Conservation (phyloP, 1,140 invertebrate species). For the Ptiloglossa arizonensis region DNA sequence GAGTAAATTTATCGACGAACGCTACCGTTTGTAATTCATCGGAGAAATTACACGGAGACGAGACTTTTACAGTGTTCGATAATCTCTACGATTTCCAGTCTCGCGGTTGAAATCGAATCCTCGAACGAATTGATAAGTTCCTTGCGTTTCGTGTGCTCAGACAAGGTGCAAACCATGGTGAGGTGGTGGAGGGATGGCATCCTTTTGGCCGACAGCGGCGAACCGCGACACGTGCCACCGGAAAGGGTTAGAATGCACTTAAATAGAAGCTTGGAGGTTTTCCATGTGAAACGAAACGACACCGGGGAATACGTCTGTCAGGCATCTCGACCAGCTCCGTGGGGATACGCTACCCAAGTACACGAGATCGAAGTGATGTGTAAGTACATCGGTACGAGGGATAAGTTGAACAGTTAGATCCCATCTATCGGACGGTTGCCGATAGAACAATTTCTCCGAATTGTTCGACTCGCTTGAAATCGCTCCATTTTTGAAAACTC, state of each 20-base stretch:
- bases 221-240: conserved; percentile 78
- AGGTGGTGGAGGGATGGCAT: conserved; percentile 85
- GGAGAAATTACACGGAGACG: no score
- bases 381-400: conserved; percentile 79
- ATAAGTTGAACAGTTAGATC: no score
- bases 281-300: conserved; percentile 84
- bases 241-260: conserved; percentile 84
- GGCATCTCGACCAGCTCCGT: conserved; percentile 83
- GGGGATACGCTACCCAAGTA: conserved; percentile 85
- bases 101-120: no score
- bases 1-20: no score
- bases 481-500: no score
- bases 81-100: no score
- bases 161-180: conserved; percentile 71
- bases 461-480: no score
- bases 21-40: no score
- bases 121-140: background rate
- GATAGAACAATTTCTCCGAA: no score
- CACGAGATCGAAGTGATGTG: conserved; percentile 90
- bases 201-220: conserved; percentile 85
- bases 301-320: conserved; percentile 89
- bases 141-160: conserved; percentile 1
- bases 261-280: conserved; percentile 88
- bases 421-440: no score
- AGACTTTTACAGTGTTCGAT: no score